Percentiles rank a stretch among this genome's conserved stretches.
Evolutionary conservation across 1,140 invertebrate genomes (phyloP).

Genomic region (Musca vetustissima): DNA sequence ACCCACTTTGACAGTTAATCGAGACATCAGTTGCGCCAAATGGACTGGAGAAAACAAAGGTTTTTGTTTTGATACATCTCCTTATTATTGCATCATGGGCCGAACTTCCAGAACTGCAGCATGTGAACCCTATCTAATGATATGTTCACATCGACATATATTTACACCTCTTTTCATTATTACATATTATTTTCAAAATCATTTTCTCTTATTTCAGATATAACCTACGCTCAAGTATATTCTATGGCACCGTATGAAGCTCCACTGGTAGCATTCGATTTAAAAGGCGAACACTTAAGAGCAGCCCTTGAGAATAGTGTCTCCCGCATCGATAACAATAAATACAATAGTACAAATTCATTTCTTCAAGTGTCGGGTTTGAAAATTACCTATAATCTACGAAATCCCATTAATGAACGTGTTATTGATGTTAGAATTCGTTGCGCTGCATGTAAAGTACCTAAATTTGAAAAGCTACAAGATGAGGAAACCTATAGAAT

Average conservation of each 20-base stretch:
- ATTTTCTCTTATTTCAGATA: conserved; percentile 51
- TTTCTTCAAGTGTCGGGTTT: conserved; percentile 65
- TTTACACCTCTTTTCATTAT: neutral
- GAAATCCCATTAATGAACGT: conserved; percentile 60
- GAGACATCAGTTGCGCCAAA: no score
- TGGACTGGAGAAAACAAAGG: no score
- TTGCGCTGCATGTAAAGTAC: conserved; percentile 68
- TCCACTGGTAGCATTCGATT: conserved; percentile 65
- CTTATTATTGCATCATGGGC: no score
- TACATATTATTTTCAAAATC: no score
- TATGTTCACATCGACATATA: neutral
- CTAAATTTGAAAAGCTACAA: conserved; percentile 61
- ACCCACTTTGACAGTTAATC: no score
- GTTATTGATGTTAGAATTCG: conserved; percentile 62
- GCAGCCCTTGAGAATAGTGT: conserved; percentile 65
- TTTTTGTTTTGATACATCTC: no score
- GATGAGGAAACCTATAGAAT: conserved; percentile 25
- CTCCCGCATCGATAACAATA: conserved; percentile 39
- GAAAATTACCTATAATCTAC: conserved; percentile 58
- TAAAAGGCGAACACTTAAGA: conserved; percentile 64
- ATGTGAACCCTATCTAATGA: no score
- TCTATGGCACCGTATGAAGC: conserved; percentile 72
- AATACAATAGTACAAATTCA: conserved; percentile 57
- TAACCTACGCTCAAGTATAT: conserved; percentile 68
- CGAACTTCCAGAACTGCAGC: no score